phyloP scores from a whole-genome alignment of 2,113 vertebrate genomes.

The Glaucidium brasilianum region DNA sequence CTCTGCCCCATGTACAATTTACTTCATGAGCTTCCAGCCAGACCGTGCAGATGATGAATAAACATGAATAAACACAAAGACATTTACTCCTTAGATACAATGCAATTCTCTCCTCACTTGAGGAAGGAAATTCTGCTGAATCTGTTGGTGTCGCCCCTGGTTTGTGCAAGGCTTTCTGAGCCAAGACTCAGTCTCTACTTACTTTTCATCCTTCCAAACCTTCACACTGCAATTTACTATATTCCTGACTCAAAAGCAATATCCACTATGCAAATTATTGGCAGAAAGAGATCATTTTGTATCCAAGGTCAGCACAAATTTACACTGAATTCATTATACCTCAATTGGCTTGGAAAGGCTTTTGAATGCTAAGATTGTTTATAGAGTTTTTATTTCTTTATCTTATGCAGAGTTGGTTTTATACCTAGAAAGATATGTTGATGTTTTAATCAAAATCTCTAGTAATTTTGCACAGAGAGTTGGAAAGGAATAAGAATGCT shows the following conservation, averaged over 20 bases:
- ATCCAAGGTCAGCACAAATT: constrained; percentile 64
- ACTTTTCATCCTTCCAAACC: constrained; percentile 31
- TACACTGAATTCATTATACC: constrained; percentile 46
- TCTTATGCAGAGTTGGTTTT: neutral
- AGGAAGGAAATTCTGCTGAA: neutral
- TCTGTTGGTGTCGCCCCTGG: neutral
- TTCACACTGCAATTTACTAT: neutral
- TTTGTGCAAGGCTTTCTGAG: neutral
- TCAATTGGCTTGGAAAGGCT: constrained; percentile 13
- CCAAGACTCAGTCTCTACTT: neutral
- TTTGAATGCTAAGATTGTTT: constrained; percentile 44
- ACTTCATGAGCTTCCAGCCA: neutral
- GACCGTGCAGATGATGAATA: neutral
- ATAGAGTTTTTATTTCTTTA: constrained; percentile 40
- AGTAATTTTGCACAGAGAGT: neutral
- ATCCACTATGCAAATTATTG: constrained; percentile 34
- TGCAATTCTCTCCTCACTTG: neutral
- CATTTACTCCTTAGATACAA: neutral
- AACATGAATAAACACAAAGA: neutral
- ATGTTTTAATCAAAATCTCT: constrained; percentile 42
- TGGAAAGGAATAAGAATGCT: neutral
- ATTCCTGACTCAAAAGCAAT: constrained; percentile 23
- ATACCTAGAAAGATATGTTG: neutral
- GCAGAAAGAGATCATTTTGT: constrained; percentile 41
- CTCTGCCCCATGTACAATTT: neutral